Evolutionary conservation across 1,140 invertebrate genomes (phyloP).

Genomic region (Tyrophagus putrescentiae): DNA sequence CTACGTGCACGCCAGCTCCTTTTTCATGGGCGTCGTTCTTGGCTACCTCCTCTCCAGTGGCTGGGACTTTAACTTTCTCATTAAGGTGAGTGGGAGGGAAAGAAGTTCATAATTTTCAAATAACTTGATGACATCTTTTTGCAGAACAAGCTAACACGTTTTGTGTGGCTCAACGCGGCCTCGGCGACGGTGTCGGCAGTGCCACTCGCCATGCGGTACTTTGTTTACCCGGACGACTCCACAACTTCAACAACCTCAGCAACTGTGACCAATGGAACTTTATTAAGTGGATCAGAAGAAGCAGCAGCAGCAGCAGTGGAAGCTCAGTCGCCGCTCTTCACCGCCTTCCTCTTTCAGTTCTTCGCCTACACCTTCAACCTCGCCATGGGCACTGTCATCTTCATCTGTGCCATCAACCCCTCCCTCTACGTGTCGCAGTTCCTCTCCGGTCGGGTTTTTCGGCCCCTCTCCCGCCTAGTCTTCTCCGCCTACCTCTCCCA

Average conservation of each 20-base stretch:
- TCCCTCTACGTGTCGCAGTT: background rate
- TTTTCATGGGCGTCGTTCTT: slow-evolving; percentile 3
- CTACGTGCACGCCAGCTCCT: background rate
- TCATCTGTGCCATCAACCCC: slow-evolving; percentile 5
- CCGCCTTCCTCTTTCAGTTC: background rate
- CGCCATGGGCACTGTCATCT: background rate
- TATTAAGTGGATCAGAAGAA: background rate
- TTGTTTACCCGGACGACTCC: background rate
- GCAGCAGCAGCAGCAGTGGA: background rate
- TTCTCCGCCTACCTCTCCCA: slow-evolving; percentile 11
- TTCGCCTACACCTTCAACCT: background rate
- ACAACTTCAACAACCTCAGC: too few species aligned
- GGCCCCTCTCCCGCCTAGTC: background rate
- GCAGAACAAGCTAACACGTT: background rate
- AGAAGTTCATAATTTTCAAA: background rate
- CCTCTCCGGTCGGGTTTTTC: slow-evolving; percentile 7
- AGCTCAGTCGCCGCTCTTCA: background rate
- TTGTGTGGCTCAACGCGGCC: background rate
- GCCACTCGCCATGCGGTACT: background rate
- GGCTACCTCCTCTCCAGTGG: background rate
- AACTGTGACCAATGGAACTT: too few species aligned
- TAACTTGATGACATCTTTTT: background rate
- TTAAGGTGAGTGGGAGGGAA: background rate
- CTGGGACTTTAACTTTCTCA: slow-evolving; percentile 2
- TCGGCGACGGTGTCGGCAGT: background rate